Base-by-base conservation (phyloP, 1,140 invertebrate species). In the Drosophila bocqueti region DNA sequence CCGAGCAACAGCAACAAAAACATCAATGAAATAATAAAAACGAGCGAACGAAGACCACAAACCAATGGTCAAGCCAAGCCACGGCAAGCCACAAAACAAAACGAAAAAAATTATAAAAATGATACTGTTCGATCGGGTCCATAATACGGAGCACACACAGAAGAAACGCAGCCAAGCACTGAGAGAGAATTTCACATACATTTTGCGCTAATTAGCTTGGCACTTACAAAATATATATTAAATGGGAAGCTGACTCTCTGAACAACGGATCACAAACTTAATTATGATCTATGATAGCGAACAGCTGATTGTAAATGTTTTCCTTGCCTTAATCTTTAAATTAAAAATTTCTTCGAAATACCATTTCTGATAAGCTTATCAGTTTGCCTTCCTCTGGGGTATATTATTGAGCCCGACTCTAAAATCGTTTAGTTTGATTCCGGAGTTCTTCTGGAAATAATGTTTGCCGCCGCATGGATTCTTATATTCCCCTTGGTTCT, bases 101-200 rank as follows among this genome's bases (percentile, higher is more conserved):
- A 71, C 40, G 26, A 47, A 87, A 71, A 76, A 85, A 81, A 89
- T 89, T 87, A 87, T 90, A 87, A 90, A 87, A 87, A 89, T 84
- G 74, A 66, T 90, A 72, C 83, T 83, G 55, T 83, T 89, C 63
- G 61, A 79, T 81, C 77, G 77, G 60, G 84, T 89, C 83, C 89
- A 87, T 84, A 87, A 84, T 81, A 76, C 58, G 76, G 34, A 54
- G 34, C 38, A 58, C 65, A 75, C 11, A 49, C 54, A 16, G 2
- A 16, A 42, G n/a, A 47, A 31, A 43, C 10, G 18, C 24, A 62
- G 16, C 16, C 18, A 42, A 38, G 16, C 61, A 68, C 47, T 69
- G 45, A 29, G 13, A 66, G 6, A 46, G 26, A 46, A 45, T 45
- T 24, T 42, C 6, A 26, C 4, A 7, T 42, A 31, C 7, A 54